phyloP scores from a whole-genome alignment of 1,140 invertebrate genomes.

The Papilio xuthus region DNA sequence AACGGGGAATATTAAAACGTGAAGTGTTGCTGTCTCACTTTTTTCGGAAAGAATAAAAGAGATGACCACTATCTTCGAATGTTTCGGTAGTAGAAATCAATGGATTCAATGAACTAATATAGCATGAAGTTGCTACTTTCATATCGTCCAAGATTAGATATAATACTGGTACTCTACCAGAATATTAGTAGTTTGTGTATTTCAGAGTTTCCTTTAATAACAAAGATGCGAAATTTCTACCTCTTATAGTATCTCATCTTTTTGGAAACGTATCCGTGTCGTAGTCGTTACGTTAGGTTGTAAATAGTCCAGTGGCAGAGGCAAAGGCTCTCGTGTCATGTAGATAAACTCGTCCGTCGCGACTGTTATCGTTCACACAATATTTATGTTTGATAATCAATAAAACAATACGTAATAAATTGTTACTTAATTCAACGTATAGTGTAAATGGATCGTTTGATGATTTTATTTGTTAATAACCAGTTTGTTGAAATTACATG shows the following conservation, averaged over 20 bases:
- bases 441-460: constrained; percentile 37
- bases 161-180: too few species aligned
- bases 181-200: not conserved
- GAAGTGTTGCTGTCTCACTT: too few species aligned
- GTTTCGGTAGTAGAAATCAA: too few species aligned
- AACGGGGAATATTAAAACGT: not conserved
- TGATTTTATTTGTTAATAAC: constrained; percentile 27
- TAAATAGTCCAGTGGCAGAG: constrained; percentile 21
- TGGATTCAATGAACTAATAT: too few species aligned
- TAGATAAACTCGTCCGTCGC: constrained; percentile 37
- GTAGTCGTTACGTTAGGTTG: constrained; percentile 27
- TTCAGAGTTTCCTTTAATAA: not conserved
- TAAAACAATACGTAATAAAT: constrained; percentile 36
- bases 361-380: constrained; percentile 36
- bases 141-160: too few species aligned
- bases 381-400: constrained; percentile 39
- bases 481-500: not conserved
- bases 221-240: not conserved
- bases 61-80: too few species aligned
- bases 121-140: too few species aligned
- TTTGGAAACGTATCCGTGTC: constrained; percentile 1
- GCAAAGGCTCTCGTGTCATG: constrained; percentile 26
- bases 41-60: too few species aligned
- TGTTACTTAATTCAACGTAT: constrained; percentile 39
- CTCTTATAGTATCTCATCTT: not conserved